Percentiles rank a stretch among this genome's conserved stretches.
Conservation (phyloP, 2,113 vertebrate species). For the Haplotaxodon microlepis region DNA sequence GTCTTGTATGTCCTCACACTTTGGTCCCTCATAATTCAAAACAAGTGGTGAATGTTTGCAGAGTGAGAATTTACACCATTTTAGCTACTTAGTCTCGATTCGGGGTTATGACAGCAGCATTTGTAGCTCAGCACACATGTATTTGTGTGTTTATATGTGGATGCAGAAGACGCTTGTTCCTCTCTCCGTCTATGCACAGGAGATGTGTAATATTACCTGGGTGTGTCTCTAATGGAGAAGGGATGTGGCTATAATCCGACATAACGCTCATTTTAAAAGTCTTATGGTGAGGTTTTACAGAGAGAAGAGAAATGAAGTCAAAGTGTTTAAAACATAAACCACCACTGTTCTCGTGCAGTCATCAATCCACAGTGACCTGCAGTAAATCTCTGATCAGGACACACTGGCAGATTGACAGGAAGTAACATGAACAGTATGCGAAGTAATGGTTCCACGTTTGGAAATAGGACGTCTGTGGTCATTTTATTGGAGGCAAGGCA, state of each 20-base stretch:
- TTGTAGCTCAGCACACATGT: neutral
- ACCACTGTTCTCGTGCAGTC: neutral
- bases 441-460: neutral
- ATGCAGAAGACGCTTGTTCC: neutral
- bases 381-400: constrained; percentile 17
- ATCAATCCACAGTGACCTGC: constrained; percentile 6
- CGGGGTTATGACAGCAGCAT: neutral
- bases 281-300: constrained; percentile 4
- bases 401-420: neutral
- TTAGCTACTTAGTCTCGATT: neutral
- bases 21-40: neutral
- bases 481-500: constrained; percentile 19
- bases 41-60: neutral
- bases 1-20: neutral
- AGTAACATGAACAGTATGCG: constrained; percentile 7
- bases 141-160: neutral
- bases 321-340: neutral
- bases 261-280: neutral
- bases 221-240: constrained; percentile 37
- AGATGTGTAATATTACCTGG: neutral
- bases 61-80: neutral
- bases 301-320: neutral
- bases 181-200: neutral
- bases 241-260: constrained; percentile 18
- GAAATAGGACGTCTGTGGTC: constrained; percentile 15